Conservation (phyloP, 2,113 vertebrate species). For the Periophthalmus modestus region DNA sequence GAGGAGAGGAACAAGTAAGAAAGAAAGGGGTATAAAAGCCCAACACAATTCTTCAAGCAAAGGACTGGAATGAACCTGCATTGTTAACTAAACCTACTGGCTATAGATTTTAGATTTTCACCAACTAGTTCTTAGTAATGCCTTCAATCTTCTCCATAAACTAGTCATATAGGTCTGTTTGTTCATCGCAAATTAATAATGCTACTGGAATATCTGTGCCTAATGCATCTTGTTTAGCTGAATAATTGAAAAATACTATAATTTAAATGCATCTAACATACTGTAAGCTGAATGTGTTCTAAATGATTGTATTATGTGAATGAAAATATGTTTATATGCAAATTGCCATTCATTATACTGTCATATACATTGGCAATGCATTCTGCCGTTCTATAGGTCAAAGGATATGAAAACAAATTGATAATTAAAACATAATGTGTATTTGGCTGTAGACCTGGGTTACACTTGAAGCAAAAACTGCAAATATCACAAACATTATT, state of each 20-base stretch:
- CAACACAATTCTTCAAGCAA: slow-evolving; percentile 21
- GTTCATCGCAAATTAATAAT: not conserved
- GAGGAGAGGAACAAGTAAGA: slow-evolving; percentile 39
- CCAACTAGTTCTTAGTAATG: not conserved
- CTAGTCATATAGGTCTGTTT: not conserved
- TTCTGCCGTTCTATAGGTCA: not conserved
- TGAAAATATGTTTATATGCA: not conserved
- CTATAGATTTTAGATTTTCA: not conserved
- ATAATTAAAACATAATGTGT: not conserved
- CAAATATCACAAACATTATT: slow-evolving; percentile 30
- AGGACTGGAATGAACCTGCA: not conserved
- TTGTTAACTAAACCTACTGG: not conserved
- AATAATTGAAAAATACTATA: not conserved
- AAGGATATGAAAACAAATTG: not conserved
- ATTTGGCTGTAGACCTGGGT: slow-evolving; percentile 29
- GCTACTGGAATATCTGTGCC: not conserved
- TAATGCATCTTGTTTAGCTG: not conserved
- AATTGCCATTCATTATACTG: not conserved
- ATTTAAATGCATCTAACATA: not conserved
- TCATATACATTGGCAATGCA: not conserved
- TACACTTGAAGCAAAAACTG: slow-evolving; percentile 10
- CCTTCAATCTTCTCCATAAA: not conserved
- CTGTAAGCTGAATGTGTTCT: not conserved
- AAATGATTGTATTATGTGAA: not conserved
- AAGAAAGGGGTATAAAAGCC: slow-evolving; percentile 35